Base-by-base conservation (phyloP, 1,140 invertebrate genomes). In the Magallana gigas region DNA sequence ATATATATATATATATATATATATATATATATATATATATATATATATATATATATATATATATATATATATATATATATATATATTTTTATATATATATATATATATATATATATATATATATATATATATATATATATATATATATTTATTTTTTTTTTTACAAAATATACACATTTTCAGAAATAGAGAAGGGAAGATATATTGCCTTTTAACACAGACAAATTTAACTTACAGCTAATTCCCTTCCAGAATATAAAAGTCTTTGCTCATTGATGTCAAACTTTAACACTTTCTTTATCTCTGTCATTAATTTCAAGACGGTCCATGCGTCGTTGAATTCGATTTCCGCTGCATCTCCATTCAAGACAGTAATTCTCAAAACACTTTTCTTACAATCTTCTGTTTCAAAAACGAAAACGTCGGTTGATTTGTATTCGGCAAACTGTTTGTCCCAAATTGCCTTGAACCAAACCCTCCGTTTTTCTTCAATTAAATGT, bases 201-300 rank as follows among this genome's bases (percentile, higher is more conserved):
- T n/a, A n/a, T n/a, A n/a, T n/a, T n/a, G n/a, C n/a, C n/a, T n/a
- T n/a, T n/a, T n/a, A n/a, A n/a, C n/a, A n/a, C n/a, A n/a, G n/a
- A n/a, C n/a, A n/a, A n/a, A n/a, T n/a, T n/a, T 1, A 8, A 85
- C 85, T 71, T 88, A 90, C 89, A 23, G 62, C 16, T 8, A 90
- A n/a, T 88, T 90, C 89, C 18, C 0, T 80, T 36, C 85, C 87
- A 8, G 64, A 84, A 71, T 90, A 88, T 3, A 86, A 80, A 2
- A 90, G 58, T 57, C 87, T 90, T 58, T 90, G 89, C 60, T 90
- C 87, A 8, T 88, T 82, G 11, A 88, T 84, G 1, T 85, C 76
- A 56, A 85, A 76, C 7, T 86, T 84, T 60, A 88, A n/a, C 18
- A 36, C 8, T 1, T 76, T 57, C 57, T 85, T 83, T 2, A 90